Evolutionary conservation across 2,888 invertebrate species (phyloP), one percentile per base, ranked within the genome.

Genomic region (Macrophya annulata): DNA sequence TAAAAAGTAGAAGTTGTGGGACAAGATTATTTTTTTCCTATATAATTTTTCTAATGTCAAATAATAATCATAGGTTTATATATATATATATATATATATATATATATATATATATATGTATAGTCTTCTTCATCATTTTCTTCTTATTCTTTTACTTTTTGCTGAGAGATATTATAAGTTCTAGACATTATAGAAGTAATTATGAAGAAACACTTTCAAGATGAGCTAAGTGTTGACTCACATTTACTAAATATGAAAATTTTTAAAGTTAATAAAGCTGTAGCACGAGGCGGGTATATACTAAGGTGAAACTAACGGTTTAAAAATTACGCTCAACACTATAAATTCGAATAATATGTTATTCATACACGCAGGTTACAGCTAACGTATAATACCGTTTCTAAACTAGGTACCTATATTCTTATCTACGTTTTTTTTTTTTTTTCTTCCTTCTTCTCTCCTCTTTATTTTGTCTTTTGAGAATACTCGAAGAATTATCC

Each of bases 351-450:
- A 45, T 48, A 25, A 76, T 25, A 45, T 48, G 43, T 48, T 45
- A 48, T 45, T 45, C 31, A 48, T 25, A 76, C 71, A 71, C 71
- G 40, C 37, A 10, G 62, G 25, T 25, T 25, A 62, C 25, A 25
- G 25, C 62, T 62, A 62, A 25, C 55, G 12, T 62, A 62, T 62
- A 62, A 48, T 76, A 76, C 76, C 43, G 76, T 76, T 76, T 48
- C 45, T 48, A 25, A 51, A 25, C 5, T 25, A 31, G 31, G 31
- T 31, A 25, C 25, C 43, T 76, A n/a, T n/a, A n/a, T n/a, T 25
- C 84, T 48, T 45, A 45, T 59, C 85, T 59, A 43, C 85, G 84
- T 86, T 86, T 85, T 84, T 81, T 83, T 68, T 82, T 77, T 51
- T 74, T 51, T 17, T 31, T 51, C 6, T 43, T 31, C 40, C 68